Base-by-base conservation (phyloP, 2,888 invertebrate genomes). In the Trissolcus brochymenae region DNA sequence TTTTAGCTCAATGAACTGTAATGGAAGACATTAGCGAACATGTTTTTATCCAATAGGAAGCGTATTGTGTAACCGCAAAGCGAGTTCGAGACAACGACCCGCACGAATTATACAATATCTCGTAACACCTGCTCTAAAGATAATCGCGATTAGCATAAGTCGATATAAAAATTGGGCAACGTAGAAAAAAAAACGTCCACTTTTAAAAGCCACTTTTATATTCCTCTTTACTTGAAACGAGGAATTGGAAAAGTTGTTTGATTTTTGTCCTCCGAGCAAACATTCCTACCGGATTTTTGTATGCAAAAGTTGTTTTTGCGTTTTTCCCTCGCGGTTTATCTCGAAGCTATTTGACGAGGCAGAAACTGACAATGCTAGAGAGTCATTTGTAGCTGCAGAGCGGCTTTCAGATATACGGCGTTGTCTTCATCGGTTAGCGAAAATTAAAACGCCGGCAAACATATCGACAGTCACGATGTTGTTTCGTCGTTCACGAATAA, bases 101-200 rank as follows among this genome's bases (percentile, higher is more conserved):
- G 74, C 68, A 64, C 68, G 75, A 70, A 76, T 76, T 76, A 76
- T 70, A 70, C 65, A 70, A 70, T 76, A 55, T 51, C 75, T 51
- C 65, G 59, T 65, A 76, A 76, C 75, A 70, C 70, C 64, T 76
- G 75, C 19, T 65, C 64, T 50, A 60, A 59, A 35, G 60, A 65
- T 76, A 65, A 70, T 68, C 59, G 43, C 49, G 1, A 59, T 68
- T 68, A 68, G 64, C 62, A 75, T 68, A 75, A 59, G 4, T 53
- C 50, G 54, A 50, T 43, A 67, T 61, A 73, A 62, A 73, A 25
- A 25, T 25, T 25, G 25, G 25, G 25, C 25, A 25, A 25, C 25
- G 25, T 25, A 4, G 4, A 25, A 6, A 25, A 25, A 25, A 25
- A 25, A 25, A 2, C 6, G 25, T 4, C 6, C 4, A 25, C 25